Evolutionary conservation across 2,888 invertebrate species (phyloP), one percentile per base, ranked within the genome.

Genomic region (Drosophila aldrichi): DNA sequence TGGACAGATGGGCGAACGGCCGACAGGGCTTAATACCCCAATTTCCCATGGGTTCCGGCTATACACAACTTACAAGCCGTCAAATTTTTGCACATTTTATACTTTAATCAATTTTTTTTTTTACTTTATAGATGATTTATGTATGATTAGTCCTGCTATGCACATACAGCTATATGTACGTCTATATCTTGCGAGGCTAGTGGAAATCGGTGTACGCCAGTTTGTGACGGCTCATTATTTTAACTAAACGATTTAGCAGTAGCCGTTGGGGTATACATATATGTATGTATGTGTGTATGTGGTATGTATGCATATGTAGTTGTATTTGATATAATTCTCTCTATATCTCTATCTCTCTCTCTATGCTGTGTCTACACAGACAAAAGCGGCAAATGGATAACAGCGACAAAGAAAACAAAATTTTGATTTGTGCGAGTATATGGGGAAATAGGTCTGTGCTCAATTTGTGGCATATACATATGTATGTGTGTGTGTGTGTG

Each of bases 401-500:
- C 61, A 81, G 29, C 29, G 29, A 29, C 29, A 29, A 29, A 29
- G 71, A 68, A 55, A 68, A 57, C 32, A 81, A 76, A 78, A 72
- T 83, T 68, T 74, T 79, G 87, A 87, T 79, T 87, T 83, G 74
- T 82, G 73, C 80, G 77, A 76, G 82, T 78, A 75, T 81, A 84
- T 84, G 68, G 88, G 84, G 80, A 84, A 84, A 85, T 82, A 70
- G 86, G 87, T 83, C 84, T 86, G 74, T 64, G 72, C 80, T 84
- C 78, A 86, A 88, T 79, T 88, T 88, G 68, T 69, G 52, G 58
- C 63, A 68, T 62, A 54, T 77, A 32, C 7, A 32, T 10, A 10
- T 32, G 36, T 36, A 5, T 4, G 36, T 40, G n/a, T 40, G 3
- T 40, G 29, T 32, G 34, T 34, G 10, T 34, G 10, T 38, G 7